Evolutionary conservation across 2,888 invertebrate species (phyloP).

Genomic region (Hedychridium roseum): DNA sequence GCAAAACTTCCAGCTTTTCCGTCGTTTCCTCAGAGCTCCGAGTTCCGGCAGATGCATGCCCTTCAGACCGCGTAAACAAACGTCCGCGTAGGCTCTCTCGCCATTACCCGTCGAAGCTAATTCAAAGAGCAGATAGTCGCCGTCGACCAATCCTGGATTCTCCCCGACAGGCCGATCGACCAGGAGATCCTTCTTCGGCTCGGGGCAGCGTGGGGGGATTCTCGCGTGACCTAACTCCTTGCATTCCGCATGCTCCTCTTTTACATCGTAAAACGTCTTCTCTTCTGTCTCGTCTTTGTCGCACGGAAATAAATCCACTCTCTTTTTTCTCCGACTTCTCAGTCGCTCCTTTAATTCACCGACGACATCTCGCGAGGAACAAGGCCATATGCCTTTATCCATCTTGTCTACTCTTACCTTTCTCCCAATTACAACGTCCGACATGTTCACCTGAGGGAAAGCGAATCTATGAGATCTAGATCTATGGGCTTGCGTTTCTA

Average conservation of each 20-base stretch:
- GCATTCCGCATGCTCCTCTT: conserved; percentile 38
- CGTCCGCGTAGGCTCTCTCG: conserved; percentile 39
- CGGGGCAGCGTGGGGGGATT: conserved; percentile 31
- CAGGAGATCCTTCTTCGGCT: neutral
- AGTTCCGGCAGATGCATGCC: conserved; percentile 55
- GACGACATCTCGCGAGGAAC: conserved; percentile 31
- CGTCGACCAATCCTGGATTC: conserved; percentile 51
- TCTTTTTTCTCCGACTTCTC: conserved; percentile 25
- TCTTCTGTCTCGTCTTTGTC: conserved; percentile 20
- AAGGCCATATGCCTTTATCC: conserved; percentile 43
- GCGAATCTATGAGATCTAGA: no score
- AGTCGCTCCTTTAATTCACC: conserved; percentile 23
- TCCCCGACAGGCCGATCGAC: conserved; percentile 48
- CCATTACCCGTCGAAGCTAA: conserved; percentile 29
- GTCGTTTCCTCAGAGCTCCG: conserved; percentile 31
- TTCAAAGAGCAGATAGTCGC: conserved; percentile 47
- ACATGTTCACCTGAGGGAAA: neutral
- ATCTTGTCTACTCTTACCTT: no score
- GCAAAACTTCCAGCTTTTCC: conserved; percentile 57
- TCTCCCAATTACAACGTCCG: no score
- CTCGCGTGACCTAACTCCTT: conserved; percentile 54
- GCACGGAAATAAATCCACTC: conserved; percentile 39
- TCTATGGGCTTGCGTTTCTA: no score
- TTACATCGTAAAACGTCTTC: conserved; percentile 20
- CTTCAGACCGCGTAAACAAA: conserved; percentile 47